Base-by-base conservation (phyloP, 1,140 invertebrate species). In the Adoxophyes honmai region DNA sequence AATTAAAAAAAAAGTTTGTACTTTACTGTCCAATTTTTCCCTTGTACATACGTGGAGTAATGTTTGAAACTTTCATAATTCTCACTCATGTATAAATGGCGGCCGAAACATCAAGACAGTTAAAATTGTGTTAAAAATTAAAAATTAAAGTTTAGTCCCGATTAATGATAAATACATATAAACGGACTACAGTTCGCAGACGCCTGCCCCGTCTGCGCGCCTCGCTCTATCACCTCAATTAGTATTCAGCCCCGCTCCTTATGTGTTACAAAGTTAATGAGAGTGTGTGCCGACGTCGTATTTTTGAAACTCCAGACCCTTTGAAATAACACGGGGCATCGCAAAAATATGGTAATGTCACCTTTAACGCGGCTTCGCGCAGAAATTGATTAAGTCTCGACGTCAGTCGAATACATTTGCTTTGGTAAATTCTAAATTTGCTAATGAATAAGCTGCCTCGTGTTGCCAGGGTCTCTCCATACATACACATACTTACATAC, bases 191-290 rank as follows among this genome's bases (percentile, higher is more conserved):
- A n/a, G n/a, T n/a, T n/a, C n/a, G 53, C 33, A 39, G 34, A 55
- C 15, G 33, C 9, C 10, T 62, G 64, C 63, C 69, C 18, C 51
- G 21, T 78, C 73, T 77, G 44, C 62, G n/a, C 13, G 9, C 21
- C 10, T 18, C 51, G 38, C 48, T 59, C 34, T 21, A 59, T 44
- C 57, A 57, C 53, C 70, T 70, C 66, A 78, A 82, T 86, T 86
- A 84, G 81, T 79, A 84, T 86, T 83, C 83, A 81, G 61, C 60
- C 64, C 61, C 70, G 60, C 70, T 81, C 73, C 78, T 82, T 78
- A 77, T 73, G 64, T 75, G 76, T 79, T 82, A 66, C 77, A 78
- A 77, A 81, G 73, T 82, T 84, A 86, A 86, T 84, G 79, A 83
- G 78, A 74, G 74, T 66, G 63, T 72, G 78, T 72, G 80, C 64